These are phyloP conservation scores for Epinephelus lanceolatus DNA, from an alignment of 2,113 vertebrate species.

Conservation along the genomic window DNA sequence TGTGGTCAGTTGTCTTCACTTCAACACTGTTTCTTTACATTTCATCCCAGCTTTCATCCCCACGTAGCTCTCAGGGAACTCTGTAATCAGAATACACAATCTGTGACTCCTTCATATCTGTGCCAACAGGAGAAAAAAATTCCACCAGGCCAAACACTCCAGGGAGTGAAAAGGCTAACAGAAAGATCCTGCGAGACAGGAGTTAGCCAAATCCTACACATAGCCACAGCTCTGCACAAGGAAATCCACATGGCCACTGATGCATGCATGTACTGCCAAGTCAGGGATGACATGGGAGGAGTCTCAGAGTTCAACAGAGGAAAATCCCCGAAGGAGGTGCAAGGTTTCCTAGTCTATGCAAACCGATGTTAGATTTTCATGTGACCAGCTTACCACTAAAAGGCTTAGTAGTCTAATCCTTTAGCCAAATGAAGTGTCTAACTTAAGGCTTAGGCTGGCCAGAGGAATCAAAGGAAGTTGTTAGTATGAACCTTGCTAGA, in stretches of 20 bases:
- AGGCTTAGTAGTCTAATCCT: slow-evolving; percentile 81
- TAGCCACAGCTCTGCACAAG: slow-evolving; percentile 18
- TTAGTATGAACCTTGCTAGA: slow-evolving; percentile 8
- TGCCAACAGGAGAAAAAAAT: slow-evolving; percentile 33
- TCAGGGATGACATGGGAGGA: slow-evolving; percentile 67
- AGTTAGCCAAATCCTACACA: slow-evolving; percentile 51
- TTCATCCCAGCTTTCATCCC: slow-evolving; percentile 51
- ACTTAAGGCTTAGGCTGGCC: slow-evolving; percentile 61
- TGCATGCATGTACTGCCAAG: slow-evolving; percentile 61
- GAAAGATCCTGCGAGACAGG: slow-evolving; percentile 10
- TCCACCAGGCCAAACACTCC: slow-evolving; percentile 3
- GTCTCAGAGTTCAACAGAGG: slow-evolving; percentile 49
- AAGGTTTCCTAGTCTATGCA: slow-evolving; percentile 59
- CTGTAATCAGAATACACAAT: slow-evolving; percentile 68
- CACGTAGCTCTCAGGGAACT: slow-evolving; percentile 37
- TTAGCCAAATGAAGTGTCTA: slow-evolving; percentile 77
- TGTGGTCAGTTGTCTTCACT: slow-evolving; percentile 37
- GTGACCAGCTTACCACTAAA: slow-evolving; percentile 80
- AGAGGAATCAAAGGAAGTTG: slow-evolving; percentile 62
- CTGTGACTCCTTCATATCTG: slow-evolving; percentile 34
- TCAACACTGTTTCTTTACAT: slow-evolving; percentile 23
- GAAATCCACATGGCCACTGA: slow-evolving; percentile 69
- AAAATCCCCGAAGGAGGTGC: slow-evolving; percentile 62
- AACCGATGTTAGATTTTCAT: slow-evolving; percentile 72
- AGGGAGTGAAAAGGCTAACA: slow-evolving; percentile 28